Evolutionary conservation across 2,113 vertebrate genomes (phyloP).

Genomic region (Dascyllus trimaculatus): DNA sequence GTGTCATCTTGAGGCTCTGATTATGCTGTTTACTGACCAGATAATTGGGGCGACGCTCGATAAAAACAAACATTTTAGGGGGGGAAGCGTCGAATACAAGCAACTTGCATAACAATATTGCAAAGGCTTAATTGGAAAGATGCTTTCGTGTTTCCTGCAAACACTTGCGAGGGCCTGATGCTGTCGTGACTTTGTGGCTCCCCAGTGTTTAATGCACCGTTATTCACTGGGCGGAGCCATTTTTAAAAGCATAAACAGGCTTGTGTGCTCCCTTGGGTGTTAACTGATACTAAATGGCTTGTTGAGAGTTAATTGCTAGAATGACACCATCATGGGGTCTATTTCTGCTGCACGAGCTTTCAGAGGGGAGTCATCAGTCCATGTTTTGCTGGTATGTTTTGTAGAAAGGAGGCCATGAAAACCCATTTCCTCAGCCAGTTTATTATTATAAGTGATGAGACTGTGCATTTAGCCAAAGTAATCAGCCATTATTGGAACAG

Average conservation of each 20-base stretch:
- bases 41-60: constrained; percentile 71
- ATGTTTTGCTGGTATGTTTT: not conserved
- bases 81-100: constrained; percentile 44
- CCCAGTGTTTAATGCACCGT: constrained; percentile 46
- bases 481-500: too few species aligned
- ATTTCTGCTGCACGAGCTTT: constrained; percentile 8
- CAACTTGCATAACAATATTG: constrained; percentile 47
- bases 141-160: constrained; percentile 23
- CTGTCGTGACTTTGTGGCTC: constrained; percentile 46
- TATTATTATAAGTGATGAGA: not conserved
- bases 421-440: too few species aligned
- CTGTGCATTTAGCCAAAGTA: not conserved
- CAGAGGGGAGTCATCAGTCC: constrained; percentile 7
- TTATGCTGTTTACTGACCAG: constrained; percentile 81
- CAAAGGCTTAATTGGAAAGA: constrained; percentile 41
- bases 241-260: constrained; percentile 30
- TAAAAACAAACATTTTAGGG: constrained; percentile 76
- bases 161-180: constrained; percentile 15
- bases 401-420: not conserved
- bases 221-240: constrained; percentile 41
- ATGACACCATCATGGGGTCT: constrained; percentile 10
- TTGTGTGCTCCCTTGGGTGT: constrained; percentile 41
- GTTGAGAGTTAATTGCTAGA: constrained; percentile 56
- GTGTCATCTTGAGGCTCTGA: constrained; percentile 80
- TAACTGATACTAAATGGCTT: constrained; percentile 56